phyloP scores from a whole-genome alignment of 1,140 invertebrate genomes.

The Pseudachorutes palmiensis region DNA sequence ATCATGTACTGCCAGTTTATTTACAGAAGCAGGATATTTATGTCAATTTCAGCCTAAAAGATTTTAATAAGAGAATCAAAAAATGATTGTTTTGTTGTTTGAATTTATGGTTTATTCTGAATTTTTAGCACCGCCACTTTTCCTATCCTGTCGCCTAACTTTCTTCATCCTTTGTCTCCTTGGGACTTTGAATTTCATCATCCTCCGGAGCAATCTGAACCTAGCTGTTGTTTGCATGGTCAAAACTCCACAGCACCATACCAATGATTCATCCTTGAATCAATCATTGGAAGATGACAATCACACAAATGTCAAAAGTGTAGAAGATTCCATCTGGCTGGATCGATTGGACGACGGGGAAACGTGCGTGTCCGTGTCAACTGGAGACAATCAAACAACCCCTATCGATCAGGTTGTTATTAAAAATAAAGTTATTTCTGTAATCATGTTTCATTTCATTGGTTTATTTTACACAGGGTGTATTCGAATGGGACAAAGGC shows the following conservation, averaged over 20 bases:
- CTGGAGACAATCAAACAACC: too few relatives aligned
- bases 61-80: too few relatives aligned
- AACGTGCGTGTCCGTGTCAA: too few relatives aligned
- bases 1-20: too few relatives aligned
- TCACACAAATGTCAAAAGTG: not conserved
- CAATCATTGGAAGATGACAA: not conserved
- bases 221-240: conserved; percentile 42
- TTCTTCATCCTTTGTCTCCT: conserved; percentile 35
- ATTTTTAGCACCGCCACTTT: conserved; percentile 31
- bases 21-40: too few relatives aligned
- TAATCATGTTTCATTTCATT: too few relatives aligned
- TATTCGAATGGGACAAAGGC: conserved; percentile 42
- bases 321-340: not conserved
- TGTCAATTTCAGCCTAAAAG: too few relatives aligned
- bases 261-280: not conserved
- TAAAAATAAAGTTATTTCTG: too few relatives aligned
- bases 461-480: conserved; percentile 28
- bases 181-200: conserved; percentile 31
- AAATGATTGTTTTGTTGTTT: too few relatives aligned
- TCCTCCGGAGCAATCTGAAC: conserved; percentile 38
- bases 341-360: not conserved
- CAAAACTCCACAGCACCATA: conserved; percentile 14
- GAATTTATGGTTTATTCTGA: too few relatives aligned
- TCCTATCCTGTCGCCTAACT: conserved; percentile 30
- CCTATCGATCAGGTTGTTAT: too few relatives aligned